These are phyloP conservation scores for Temnothorax longispinosus DNA, from an alignment of 1,140 invertebrate genomes.

Conservation along the genomic window DNA sequence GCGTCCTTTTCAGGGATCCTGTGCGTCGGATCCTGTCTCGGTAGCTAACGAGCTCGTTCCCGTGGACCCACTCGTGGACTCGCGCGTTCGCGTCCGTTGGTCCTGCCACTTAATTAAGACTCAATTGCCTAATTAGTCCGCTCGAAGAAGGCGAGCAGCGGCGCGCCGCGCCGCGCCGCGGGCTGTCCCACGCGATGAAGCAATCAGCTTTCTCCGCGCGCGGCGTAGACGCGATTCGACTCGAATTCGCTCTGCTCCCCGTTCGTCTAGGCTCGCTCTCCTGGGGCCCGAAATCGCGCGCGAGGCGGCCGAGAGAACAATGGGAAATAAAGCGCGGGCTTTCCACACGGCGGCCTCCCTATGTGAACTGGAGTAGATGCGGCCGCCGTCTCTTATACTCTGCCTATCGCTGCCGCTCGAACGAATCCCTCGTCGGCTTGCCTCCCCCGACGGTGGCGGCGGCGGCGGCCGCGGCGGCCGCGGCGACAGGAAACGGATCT, in stretches of 20 bases:
- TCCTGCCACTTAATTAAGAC: conserved; percentile 78
- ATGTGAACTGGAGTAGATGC: conserved; percentile 76
- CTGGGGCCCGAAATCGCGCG: conserved; percentile 74
- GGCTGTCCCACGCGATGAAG: conserved; percentile 82
- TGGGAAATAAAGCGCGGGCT: conserved; percentile 81
- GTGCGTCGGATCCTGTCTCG: background rate
- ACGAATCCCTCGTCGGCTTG: background rate
- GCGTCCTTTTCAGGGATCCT: background rate
- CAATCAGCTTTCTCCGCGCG: conserved; percentile 82
- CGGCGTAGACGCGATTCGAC: conserved; percentile 25
- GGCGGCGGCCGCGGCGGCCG: no score
- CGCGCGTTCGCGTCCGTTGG: conserved; percentile 31
- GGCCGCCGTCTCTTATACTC: conserved; percentile 28
- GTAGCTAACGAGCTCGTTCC: background rate
- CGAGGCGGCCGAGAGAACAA: conserved; percentile 72
- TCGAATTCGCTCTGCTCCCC: background rate
- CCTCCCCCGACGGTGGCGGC: conserved; percentile 17
- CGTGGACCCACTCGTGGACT: conserved; percentile 23
- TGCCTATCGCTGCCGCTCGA: background rate
- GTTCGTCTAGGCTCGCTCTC: conserved; percentile 4
- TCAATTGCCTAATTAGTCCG: conserved; percentile 83
- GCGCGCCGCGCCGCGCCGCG: conserved; percentile 7
- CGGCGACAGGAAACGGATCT: conserved; percentile 68
- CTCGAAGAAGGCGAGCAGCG: conserved; percentile 67
- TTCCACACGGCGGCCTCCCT: conserved; percentile 75